A percentile compares a stretch with the other conserved stretches of the same genome.
Evolutionary conservation across 1,140 invertebrate genomes (phyloP).

Genomic region (Agrilus planipennis): DNA sequence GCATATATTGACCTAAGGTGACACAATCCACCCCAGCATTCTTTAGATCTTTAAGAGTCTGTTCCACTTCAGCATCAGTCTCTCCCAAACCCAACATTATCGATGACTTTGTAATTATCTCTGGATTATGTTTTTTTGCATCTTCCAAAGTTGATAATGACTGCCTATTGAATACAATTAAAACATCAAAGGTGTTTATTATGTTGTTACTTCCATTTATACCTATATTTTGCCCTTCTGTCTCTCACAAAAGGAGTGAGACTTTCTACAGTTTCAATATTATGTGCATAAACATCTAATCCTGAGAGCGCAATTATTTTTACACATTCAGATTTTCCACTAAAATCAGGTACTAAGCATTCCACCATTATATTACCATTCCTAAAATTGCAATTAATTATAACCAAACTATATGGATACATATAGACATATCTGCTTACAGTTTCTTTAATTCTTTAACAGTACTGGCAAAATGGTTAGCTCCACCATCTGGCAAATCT

Average conservation of each 20-base stretch:
- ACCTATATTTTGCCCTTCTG: constrained; percentile 63
- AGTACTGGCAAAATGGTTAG: constrained; percentile 83
- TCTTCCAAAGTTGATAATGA: constrained; percentile 69
- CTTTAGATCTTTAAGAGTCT: constrained; percentile 76
- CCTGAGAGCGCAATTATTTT: constrained; percentile 68
- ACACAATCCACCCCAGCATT: constrained; percentile 81
- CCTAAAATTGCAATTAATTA: constrained; percentile 34
- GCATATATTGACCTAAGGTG: constrained; percentile 99
- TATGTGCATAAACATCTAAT: constrained; percentile 92
- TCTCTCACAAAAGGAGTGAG: constrained; percentile 87
- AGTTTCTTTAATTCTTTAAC: constrained; percentile 64
- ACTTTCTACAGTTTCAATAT: constrained; percentile 89
- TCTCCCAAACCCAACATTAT: constrained; percentile 98
- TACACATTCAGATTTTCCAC: constrained; percentile 68
- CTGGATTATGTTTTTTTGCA: constrained; percentile 67
- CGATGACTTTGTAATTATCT: constrained; percentile 92
- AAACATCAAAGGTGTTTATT: not conserved
- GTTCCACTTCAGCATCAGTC: constrained; percentile 77
- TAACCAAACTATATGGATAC: constrained; percentile 5
- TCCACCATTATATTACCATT: constrained; percentile 86
- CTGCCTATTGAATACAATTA: constrained; percentile 49
- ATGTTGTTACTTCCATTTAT: constrained; percentile 11
- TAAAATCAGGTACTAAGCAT: constrained; percentile 94
- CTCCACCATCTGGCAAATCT: constrained; percentile 86
- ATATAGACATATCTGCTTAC: constrained; percentile 33